Evolutionary conservation across 2,797 vertebrate genomes (phyloP), one percentile per base, ranked within the genome.

Genomic region (Podarcis siculus): DNA sequence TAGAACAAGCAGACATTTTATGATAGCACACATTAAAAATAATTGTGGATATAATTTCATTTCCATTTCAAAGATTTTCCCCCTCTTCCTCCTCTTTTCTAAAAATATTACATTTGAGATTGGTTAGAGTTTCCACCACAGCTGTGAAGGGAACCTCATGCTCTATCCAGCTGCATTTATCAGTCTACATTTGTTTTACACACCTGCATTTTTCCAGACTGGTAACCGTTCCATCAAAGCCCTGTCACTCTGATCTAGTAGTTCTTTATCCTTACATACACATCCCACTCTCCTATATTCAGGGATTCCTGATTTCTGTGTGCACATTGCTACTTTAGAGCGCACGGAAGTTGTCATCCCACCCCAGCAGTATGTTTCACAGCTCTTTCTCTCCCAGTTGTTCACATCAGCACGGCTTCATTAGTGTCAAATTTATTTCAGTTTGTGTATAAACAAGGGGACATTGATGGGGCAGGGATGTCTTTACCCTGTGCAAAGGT

Each of bases 81-180:
- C 93, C 93, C 88, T 94, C 92, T 95, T 95, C 94, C 91, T 93
- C 89, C 89, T 93, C 83, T 82, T 91, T 92, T 95, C 94, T 95
- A 95, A 95, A 95, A 95, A 93, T 95, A 92, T 35, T 92, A 3
- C 0, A 72, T 94, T 94, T 95, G 92, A 90, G 93, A 92, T 92
- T 93, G 91, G 92, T 84, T 92, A 92, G 42, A 67, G 79, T 95
- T 95, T 93, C 91, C 87, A 92, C 91, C 89, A 87, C 93, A 94
- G 94, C 94, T 95, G 92, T 86, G 89, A 92, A 93, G 15, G 82
- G 88, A 92, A 90, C 67, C 67, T 42, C 67, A n/a, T 67, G 86
- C 82, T 49, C 77, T 61, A 23, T 10, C 42, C 89, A 89, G 19
- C 75, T 88, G 73, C 86, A 72, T 55, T 39, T 45, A 55, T 83